Conservation (phyloP, 2,113 vertebrate genomes). For the Jaculus jaculus region DNA sequence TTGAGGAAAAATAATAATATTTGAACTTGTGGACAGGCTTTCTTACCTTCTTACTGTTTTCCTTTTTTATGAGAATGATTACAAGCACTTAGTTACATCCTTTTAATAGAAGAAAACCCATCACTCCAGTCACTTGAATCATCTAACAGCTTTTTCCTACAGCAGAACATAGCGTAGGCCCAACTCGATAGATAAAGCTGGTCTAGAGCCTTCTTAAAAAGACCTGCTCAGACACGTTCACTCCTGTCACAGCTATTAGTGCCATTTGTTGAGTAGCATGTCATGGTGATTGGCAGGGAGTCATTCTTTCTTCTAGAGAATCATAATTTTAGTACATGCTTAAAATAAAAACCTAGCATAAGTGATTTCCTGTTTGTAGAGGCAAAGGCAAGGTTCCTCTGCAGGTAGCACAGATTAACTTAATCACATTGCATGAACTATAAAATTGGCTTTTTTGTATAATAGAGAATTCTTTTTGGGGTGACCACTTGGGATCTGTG, state of each 20-base stretch:
- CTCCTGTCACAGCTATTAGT: conserved; percentile 89
- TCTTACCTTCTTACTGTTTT: conserved; percentile 57
- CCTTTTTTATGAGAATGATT: conserved; percentile 63
- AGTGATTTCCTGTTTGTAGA: conserved; percentile 88
- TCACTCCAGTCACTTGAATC: conserved; percentile 76
- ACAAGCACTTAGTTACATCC: conserved; percentile 73
- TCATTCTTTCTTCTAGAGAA: conserved; percentile 90
- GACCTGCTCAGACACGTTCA: conserved; percentile 90
- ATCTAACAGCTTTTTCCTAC: conserved; percentile 69
- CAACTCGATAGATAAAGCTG: conserved; percentile 86
- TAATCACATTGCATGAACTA: conserved; percentile 54
- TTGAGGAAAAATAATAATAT: conserved; percentile 53
- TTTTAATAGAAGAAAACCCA: conserved; percentile 77
- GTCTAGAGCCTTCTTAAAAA: conserved; percentile 84
- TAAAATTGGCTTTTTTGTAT: conserved; percentile 49
- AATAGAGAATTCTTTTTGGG: not conserved
- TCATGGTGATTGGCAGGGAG: conserved; percentile 92
- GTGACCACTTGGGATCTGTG: not conserved
- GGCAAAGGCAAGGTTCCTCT: conserved; percentile 79
- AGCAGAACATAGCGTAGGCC: conserved; percentile 82
- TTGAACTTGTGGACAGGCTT: conserved; percentile 61
- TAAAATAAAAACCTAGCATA: conserved; percentile 93
- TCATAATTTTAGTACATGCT: conserved; percentile 89
- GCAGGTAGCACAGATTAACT: conserved; percentile 71
- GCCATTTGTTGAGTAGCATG: conserved; percentile 85